Conservation (phyloP, 1,140 invertebrate genomes). For the Berghia stephanieae region DNA sequence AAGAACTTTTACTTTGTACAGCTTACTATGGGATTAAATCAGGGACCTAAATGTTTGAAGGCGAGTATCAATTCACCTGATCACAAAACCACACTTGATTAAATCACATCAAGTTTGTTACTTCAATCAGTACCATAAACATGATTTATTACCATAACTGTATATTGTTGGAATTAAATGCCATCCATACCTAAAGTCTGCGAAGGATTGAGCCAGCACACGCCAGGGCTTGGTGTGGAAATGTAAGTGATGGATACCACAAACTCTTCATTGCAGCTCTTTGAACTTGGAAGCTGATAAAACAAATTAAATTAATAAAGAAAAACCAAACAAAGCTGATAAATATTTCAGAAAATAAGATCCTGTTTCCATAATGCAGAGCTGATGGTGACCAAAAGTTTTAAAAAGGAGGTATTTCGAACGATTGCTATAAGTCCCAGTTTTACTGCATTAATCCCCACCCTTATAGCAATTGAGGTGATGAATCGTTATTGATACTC, state of each 20-base stretch:
- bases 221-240: conserved; percentile 35
- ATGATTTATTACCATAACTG: not conserved
- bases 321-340: not conserved
- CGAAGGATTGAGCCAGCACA: conserved; percentile 43
- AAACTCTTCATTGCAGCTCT: conserved; percentile 34
- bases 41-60: not conserved
- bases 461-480: too few species aligned
- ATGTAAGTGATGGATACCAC: conserved; percentile 25
- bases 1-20: too few species aligned
- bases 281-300: not conserved
- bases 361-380: too few species aligned
- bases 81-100: not conserved
- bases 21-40: too few species aligned
- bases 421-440: not conserved
- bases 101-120: not conserved
- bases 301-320: conserved; percentile 33
- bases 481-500: too few species aligned
- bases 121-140: not conserved
- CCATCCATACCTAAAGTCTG: conserved; percentile 47
- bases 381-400: not conserved
- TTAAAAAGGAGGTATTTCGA: not conserved
- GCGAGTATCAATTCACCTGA: not conserved
- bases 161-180: not conserved
- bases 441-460: not conserved
- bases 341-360: too few species aligned